Evolutionary conservation across 2,888 invertebrate genomes (phyloP).

Genomic region (Synanthedon vespiformis): DNA sequence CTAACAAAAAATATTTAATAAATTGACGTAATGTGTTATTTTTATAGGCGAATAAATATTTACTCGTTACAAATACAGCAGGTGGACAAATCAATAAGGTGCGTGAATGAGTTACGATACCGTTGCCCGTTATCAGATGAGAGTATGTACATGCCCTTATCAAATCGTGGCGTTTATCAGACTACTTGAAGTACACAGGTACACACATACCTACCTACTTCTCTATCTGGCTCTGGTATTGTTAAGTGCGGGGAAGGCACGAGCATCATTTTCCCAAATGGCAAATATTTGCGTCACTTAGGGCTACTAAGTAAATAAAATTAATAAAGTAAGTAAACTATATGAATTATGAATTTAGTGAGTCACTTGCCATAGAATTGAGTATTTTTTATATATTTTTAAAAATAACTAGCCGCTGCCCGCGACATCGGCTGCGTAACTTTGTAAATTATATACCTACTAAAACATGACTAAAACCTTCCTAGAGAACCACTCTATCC

Average conservation of each 20-base stretch:
- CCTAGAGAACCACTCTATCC: no score
- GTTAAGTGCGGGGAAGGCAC: conserved; percentile 27
- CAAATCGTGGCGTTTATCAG: conserved; percentile 42
- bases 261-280: conserved; percentile 18
- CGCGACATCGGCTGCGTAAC: no score
- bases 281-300: neutral
- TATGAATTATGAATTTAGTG: no score
- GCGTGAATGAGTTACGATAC: conserved; percentile 33
- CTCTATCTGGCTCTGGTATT: conserved; percentile 16
- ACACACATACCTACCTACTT: no score
- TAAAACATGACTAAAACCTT: no score
- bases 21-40: neutral
- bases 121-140: conserved; percentile 29
- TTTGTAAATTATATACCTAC: no score
- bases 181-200: neutral
- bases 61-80: conserved; percentile 24
- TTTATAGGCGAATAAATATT: conserved; percentile 20
- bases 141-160: conserved; percentile 31
- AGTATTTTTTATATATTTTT: no score
- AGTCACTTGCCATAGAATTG: no score
- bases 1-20: neutral
- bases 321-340: no score
- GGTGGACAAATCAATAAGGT: conserved; percentile 51
- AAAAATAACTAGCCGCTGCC: no score
- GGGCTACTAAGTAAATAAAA: no score